Percentiles rank a stretch among this genome's conserved stretches.
Conservation (phyloP, 2,797 vertebrate species). For the Buphagus erythrorhynchus region DNA sequence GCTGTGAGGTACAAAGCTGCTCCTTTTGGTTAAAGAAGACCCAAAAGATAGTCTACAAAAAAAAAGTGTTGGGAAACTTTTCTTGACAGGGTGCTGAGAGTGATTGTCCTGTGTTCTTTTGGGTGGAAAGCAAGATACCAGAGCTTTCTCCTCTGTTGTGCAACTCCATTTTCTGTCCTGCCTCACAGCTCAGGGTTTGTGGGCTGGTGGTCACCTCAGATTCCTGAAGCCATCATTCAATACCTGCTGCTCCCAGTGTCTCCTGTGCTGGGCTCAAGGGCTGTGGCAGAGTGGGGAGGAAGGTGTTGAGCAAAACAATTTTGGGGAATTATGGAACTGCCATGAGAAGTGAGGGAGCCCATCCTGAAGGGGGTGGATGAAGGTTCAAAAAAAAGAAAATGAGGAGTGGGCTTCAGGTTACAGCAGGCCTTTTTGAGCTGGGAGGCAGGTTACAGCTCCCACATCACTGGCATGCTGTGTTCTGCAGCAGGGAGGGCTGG, state of each 20-base stretch:
- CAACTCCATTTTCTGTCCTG: not conserved
- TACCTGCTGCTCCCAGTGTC: not conserved
- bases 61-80: not conserved
- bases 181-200: not conserved
- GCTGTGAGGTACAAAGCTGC: not conserved
- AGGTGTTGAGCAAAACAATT: not conserved
- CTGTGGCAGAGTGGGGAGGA: not conserved
- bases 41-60: not conserved
- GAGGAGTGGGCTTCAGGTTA: not conserved
- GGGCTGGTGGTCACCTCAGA: not conserved
- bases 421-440: not conserved
- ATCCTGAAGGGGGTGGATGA: not conserved
- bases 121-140: not conserved
- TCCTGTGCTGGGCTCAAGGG: not conserved
- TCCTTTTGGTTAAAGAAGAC: not conserved
- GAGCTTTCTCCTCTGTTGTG: not conserved
- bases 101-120: not conserved
- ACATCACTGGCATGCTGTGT: not conserved
- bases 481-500: not conserved
- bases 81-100: not conserved
- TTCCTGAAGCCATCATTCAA: not conserved
- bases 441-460: not conserved
- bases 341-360: not conserved
- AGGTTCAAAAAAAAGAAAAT: not conserved
- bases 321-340: not conserved